A percentile compares a stretch with the other conserved stretches of the same genome.
These are phyloP conservation scores for Lasioglossum morio DNA, from an alignment of 2,888 invertebrate genomes.

Conservation along the genomic window DNA sequence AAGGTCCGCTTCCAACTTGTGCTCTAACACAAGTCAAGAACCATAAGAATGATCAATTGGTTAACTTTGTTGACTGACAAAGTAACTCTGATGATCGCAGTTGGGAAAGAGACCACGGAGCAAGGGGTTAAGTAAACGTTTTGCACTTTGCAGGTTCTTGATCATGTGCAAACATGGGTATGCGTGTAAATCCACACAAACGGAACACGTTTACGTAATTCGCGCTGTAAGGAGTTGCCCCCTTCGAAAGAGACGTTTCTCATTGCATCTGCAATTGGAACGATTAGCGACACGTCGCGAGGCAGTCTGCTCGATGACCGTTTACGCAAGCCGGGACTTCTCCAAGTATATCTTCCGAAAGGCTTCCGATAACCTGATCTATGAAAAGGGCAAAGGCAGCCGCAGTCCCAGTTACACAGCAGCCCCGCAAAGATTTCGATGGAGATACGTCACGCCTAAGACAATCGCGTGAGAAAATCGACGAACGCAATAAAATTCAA, in stretches of 20 bases:
- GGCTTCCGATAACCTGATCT: conserved; percentile 72
- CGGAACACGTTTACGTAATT: conserved; percentile 62
- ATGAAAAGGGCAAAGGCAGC: conserved; percentile 69
- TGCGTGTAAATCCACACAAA: conserved; percentile 61
- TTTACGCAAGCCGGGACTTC: conserved; percentile 33
- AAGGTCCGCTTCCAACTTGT: no score
- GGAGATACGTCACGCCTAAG: conserved; percentile 58
- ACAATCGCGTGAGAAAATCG: conserved; percentile 6
- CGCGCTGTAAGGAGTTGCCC: conserved; percentile 64
- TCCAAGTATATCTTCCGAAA: conserved; percentile 58
- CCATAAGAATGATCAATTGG: neutral
- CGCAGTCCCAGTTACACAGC: conserved; percentile 64
- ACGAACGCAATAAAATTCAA: neutral
- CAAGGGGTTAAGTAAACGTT: neutral
- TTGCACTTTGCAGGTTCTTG: conserved; percentile 12
- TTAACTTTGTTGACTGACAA: neutral
- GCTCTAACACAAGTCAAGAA: neutral
- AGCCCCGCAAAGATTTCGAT: conserved; percentile 59
- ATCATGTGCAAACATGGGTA: neutral
- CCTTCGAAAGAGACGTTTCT: conserved; percentile 25
- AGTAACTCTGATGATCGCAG: neutral
- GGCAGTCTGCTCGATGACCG: conserved; percentile 36
- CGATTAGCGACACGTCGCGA: conserved; percentile 14
- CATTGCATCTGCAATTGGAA: conserved; percentile 33
- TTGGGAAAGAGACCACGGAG: neutral